phyloP scores from a whole-genome alignment of 2,113 vertebrate species.

The Empidonax alnorum region DNA sequence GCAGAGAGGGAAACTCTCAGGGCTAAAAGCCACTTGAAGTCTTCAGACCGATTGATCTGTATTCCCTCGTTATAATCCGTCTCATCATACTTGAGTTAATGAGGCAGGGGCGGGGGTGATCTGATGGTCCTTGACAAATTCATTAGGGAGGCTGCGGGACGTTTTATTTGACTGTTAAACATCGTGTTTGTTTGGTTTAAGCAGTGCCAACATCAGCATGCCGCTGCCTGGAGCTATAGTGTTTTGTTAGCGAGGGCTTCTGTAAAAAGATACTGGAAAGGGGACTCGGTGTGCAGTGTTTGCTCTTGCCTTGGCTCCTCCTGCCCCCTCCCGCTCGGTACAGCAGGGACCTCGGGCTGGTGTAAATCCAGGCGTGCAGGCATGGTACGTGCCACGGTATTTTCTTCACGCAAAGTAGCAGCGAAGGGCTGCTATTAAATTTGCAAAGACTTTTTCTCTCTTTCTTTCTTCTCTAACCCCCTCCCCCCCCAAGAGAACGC shows the following conservation, averaged over 20 bases:
- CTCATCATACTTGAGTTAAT: constrained; percentile 87
- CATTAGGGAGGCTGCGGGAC: constrained; percentile 84
- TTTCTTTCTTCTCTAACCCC: background rate
- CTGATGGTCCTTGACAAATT: constrained; percentile 83
- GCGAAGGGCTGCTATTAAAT: background rate
- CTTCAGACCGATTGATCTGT: constrained; percentile 81
- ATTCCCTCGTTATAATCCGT: constrained; percentile 80
- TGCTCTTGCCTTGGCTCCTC: background rate
- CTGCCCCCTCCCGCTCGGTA: background rate
- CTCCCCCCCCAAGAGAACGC: background rate
- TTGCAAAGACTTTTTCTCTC: background rate
- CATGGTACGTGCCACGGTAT: accelerated
- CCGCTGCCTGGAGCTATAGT: constrained; percentile 67
- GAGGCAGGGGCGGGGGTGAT: constrained; percentile 79
- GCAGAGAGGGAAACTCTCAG: constrained; percentile 67
- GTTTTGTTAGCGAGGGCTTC: constrained; percentile 48
- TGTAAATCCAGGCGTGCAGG: background rate
- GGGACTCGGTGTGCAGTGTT: background rate
- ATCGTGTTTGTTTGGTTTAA: constrained; percentile 82
- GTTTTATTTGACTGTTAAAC: constrained; percentile 83
- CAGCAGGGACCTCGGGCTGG: background rate
- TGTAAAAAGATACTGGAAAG: background rate
- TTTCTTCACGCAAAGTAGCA: background rate
- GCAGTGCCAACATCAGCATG: constrained; percentile 73
- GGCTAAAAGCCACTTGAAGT: constrained; percentile 82